Percentiles rank a stretch among this genome's conserved stretches.
These are phyloP conservation scores for Spheniscus mendiculus DNA, from an alignment of 2,113 vertebrate genomes.

Conservation along the genomic window DNA sequence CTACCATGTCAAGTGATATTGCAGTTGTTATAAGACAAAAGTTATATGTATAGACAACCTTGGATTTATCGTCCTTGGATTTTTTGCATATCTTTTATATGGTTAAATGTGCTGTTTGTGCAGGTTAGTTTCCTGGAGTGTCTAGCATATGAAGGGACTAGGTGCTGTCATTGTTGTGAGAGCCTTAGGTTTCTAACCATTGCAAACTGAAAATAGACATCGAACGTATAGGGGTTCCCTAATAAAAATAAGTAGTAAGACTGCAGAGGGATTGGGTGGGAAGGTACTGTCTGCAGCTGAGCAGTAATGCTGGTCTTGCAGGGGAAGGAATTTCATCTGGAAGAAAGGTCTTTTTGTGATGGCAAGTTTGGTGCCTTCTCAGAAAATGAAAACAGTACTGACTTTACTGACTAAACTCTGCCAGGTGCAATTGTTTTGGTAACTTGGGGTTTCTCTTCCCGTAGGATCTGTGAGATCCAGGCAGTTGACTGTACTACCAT, in stretches of 20 bases:
- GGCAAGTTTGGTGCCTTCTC: not conserved
- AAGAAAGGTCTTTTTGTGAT: not conserved
- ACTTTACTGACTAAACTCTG: not conserved
- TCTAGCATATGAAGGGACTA: not conserved
- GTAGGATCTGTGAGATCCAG: slow-evolving; percentile 96
- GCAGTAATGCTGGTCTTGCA: not conserved
- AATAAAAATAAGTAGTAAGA: not conserved
- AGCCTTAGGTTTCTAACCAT: not conserved
- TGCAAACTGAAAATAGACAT: not conserved
- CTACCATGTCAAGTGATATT: not conserved
- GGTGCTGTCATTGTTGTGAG: not conserved
- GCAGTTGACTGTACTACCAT: slow-evolving; percentile 95
- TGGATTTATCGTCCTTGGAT: not conserved
- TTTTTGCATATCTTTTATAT: not conserved
- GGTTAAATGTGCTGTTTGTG: not conserved
- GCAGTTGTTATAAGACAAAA: not conserved
- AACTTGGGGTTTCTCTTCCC: not conserved
- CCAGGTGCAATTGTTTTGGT: not conserved
- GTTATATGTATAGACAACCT: not conserved
- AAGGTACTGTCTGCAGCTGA: not conserved
- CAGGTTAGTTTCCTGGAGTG: not conserved
- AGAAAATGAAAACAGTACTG: not conserved
- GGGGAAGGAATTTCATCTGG: not conserved
- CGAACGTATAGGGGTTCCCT: not conserved
- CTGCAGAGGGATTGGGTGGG: not conserved